These are phyloP conservation scores for Orycteropus afer DNA, from an alignment of 2,113 vertebrate genomes.

Conservation along the genomic window DNA sequence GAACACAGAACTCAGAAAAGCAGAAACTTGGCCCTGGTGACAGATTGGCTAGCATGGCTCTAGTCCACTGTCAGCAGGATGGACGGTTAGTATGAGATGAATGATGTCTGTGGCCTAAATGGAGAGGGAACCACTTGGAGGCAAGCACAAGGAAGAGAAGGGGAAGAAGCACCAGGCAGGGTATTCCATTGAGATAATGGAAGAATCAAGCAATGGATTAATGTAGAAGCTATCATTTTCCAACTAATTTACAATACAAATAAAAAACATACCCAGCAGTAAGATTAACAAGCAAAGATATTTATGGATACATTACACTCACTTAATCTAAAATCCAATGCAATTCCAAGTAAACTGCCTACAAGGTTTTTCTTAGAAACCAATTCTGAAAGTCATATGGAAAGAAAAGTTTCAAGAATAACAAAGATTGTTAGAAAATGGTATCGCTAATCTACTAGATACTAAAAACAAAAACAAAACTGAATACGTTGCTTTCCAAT, in stretches of 20 bases:
- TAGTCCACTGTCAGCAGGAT: neutral
- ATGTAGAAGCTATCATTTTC: neutral
- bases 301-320: neutral
- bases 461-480: too few species aligned
- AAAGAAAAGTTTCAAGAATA: constrained; percentile 21
- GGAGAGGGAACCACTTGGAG: neutral
- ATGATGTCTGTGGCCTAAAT: neutral
- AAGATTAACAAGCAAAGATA: neutral
- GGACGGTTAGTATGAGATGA: neutral
- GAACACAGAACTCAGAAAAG: neutral
- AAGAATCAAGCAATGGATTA: neutral
- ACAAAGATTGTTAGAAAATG: neutral
- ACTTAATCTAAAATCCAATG: neutral
- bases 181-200: neutral
- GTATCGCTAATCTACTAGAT: neutral
- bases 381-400: neutral
- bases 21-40: neutral
- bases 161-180: neutral
- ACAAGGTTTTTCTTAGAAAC: neutral
- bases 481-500: too few species aligned
- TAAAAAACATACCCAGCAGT: neutral
- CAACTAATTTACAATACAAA: neutral
- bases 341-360: neutral
- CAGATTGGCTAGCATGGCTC: neutral
- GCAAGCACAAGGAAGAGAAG: neutral